Percentiles rank a stretch among this genome's conserved stretches.
These are phyloP conservation scores for Neoaliturus tenellus DNA, from an alignment of 2,888 invertebrate species.

Conservation along the genomic window DNA sequence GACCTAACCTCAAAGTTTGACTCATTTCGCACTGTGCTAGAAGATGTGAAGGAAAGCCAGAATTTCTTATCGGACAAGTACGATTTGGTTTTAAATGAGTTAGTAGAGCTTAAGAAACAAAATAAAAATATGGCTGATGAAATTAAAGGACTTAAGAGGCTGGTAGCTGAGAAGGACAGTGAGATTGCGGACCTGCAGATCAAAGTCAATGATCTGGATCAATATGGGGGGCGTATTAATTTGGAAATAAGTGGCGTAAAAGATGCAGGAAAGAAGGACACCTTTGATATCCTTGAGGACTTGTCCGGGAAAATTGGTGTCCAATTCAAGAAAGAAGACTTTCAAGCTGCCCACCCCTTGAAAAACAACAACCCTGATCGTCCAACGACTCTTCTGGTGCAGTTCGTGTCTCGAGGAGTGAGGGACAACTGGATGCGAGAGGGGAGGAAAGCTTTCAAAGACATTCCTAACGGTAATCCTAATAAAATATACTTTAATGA, in stretches of 20 bases:
- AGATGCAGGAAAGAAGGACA: background rate
- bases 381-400: too few species aligned
- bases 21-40: background rate
- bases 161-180: background rate
- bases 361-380: background rate
- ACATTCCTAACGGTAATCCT: background rate
- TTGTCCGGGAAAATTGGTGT: background rate
- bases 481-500: background rate
- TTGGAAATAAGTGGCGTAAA: background rate
- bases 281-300: background rate
- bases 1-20: conserved; percentile 8
- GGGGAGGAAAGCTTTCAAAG: background rate
- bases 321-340: background rate
- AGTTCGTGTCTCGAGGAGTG: background rate
- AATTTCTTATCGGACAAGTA: background rate
- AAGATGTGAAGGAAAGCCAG: background rate
- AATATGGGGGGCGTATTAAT: conserved; percentile 6
- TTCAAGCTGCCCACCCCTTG: too few species aligned
- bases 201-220: background rate
- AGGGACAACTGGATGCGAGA: background rate
- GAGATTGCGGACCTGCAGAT: background rate
- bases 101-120: background rate
- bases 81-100: background rate
- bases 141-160: background rate
- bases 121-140: conserved; percentile 1